Conservation (phyloP, 2,888 invertebrate species). For the Athalia circularis region DNA sequence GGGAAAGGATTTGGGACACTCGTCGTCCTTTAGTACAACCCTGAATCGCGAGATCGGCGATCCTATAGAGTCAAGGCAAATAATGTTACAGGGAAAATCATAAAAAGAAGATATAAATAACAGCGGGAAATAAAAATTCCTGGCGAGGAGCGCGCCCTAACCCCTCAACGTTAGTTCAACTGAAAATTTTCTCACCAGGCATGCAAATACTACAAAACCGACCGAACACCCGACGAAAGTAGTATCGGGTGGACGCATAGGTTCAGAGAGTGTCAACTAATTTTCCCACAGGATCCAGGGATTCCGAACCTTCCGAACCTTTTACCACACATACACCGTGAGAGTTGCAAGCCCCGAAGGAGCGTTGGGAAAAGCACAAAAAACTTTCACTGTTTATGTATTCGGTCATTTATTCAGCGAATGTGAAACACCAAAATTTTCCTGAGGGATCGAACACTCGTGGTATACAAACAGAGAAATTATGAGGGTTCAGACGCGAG, state of each 20-base stretch:
- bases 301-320: conserved; percentile 19
- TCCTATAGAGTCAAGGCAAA: too few species aligned
- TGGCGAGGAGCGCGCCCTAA: too few species aligned
- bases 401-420: conserved; percentile 21
- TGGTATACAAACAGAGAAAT: not conserved
- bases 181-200: too few species aligned
- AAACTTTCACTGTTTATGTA: not conserved
- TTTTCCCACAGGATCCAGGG: conserved; percentile 34
- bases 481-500: not conserved
- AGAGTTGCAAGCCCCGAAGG: not conserved
- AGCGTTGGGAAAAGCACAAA: not conserved
- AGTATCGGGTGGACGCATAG: not conserved
- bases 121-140: too few species aligned
- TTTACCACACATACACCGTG: not conserved
- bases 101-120: too few species aligned
- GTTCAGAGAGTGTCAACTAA: conserved; percentile 7
- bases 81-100: too few species aligned
- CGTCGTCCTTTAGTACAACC: too few species aligned
- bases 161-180: too few species aligned
- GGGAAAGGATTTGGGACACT: too few species aligned
- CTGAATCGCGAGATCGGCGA: too few species aligned
- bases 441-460: not conserved
- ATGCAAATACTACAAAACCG: too few species aligned
- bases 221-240: too few species aligned
- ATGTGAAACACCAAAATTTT: not conserved